Base-by-base conservation (phyloP, 2,113 vertebrate species). In the Gobio gobio region DNA sequence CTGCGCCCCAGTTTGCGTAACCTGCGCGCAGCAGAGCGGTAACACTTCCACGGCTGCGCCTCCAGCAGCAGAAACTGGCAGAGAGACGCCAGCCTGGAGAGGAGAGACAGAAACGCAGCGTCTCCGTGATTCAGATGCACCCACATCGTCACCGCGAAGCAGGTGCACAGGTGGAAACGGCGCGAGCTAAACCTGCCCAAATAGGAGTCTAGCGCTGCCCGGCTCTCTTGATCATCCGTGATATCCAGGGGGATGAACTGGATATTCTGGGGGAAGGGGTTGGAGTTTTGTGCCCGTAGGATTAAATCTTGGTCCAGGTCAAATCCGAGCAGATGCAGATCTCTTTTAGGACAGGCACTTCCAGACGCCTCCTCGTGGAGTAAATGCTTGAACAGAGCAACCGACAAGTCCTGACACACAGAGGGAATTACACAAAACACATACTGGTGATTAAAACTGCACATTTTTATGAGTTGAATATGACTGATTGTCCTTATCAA, bases 111-210 rank as follows among this genome's bases (percentile, higher is more conserved):
- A 47, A 99, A 93, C 14, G 95, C 97, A 0, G 78, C 59, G 73
- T 99, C 98, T 0, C 97, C 97, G 0, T 99, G 97, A 90, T 97
- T 96, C 78, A 99, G 90, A 87, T 99, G 98, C 87, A 99, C 95
- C 98, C 98, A 99, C 98, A 99, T 99, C 10, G 97, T 99, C 86
- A 99, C 91, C 0, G 98, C 98, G 93, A 99, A 95, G 85, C 97
- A 99, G 49, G 95, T 92, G 81, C 91, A 92, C 14, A 99, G 91
- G 89, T 98, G 95, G 89, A 99, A 99, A 51, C 51, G 47, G 4
- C 94, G 89, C 10, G 92, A 88, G 80, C 93, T 89, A 10, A 95
- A 97, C 1, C 76, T 91, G 26, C 54, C 49, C 87, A 98, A 91
- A 90, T 96, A 95, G 18, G 92, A 88, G 76, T 77, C 82, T 47